Evolutionary conservation across 2,888 invertebrate species (phyloP).

Genomic region (Teleogryllus oceanicus): DNA sequence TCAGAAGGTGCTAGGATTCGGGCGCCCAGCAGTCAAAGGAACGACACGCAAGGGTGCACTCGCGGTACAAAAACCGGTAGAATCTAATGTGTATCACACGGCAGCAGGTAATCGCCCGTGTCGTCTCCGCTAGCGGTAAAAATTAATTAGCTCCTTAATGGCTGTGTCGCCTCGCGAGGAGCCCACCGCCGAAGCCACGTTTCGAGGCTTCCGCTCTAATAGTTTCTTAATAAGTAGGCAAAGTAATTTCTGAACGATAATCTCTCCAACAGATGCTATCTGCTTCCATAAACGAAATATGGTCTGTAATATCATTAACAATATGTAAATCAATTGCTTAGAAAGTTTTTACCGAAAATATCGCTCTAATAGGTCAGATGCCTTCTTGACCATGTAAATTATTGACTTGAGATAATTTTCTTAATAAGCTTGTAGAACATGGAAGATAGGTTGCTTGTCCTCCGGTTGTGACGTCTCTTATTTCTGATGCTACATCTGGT

Average conservation of each 20-base stretch:
- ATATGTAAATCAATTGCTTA: slow-evolving; percentile 9
- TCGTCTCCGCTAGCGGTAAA: background rate
- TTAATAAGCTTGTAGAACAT: background rate
- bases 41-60: no score
- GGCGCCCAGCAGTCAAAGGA: no score
- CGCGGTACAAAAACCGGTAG: no score
- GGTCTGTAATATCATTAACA: slow-evolving; percentile 18
- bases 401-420: slow-evolving; percentile 18
- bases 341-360: background rate
- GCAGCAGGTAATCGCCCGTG: background rate
- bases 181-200: background rate
- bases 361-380: background rate
- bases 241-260: background rate
- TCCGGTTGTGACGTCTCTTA: no score
- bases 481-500: no score
- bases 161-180: background rate
- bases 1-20: no score
- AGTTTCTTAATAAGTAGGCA: background rate
- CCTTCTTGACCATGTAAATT: slow-evolving; percentile 2
- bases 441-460: background rate
- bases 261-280: background rate
- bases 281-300: slow-evolving; percentile 10
- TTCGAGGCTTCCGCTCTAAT: background rate
- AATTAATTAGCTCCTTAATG: background rate
- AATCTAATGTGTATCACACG: slow-evolving; percentile 2